Percentiles rank a stretch among this genome's conserved stretches.
Evolutionary conservation across 2,113 vertebrate genomes (phyloP).

Genomic region (Corythaeola cristata): DNA sequence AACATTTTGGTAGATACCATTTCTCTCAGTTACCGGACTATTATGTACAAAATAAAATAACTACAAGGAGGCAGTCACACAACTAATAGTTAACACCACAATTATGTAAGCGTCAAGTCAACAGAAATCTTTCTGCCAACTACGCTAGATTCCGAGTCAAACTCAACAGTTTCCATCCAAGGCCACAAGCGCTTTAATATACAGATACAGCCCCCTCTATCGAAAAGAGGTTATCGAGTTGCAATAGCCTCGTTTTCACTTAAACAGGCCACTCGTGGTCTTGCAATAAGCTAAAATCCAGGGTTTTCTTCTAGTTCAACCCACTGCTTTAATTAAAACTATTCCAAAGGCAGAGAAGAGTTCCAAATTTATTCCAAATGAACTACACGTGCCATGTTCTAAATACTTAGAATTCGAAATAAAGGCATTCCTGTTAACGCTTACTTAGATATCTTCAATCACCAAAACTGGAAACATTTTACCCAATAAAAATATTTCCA

Average conservation of each 20-base stretch:
- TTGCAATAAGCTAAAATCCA: background rate
- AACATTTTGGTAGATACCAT: background rate
- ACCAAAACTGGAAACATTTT: accelerated
- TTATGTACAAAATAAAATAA: background rate
- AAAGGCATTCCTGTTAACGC: accelerated
- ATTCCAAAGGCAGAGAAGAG: no score
- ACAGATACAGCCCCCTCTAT: accelerated
- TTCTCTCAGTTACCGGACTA: background rate
- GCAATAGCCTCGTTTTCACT: accelerated
- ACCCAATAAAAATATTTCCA: accelerated
- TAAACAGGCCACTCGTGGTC: accelerated
- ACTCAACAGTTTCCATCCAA: background rate
- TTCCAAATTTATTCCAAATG: background rate
- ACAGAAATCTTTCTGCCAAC: background rate
- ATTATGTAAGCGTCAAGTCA: background rate
- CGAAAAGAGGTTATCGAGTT: no score
- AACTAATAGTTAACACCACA: background rate
- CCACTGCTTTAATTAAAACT: background rate
- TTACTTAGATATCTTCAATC: accelerated
- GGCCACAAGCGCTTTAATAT: background rate
- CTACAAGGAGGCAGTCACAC: background rate
- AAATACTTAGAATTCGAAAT: background rate
- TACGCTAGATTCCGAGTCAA: background rate
- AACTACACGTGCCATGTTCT: accelerated
- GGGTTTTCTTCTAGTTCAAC: background rate